These are phyloP conservation scores for Ageneiosus marmoratus DNA, from an alignment of 2,113 vertebrate genomes.

Conservation along the genomic window DNA sequence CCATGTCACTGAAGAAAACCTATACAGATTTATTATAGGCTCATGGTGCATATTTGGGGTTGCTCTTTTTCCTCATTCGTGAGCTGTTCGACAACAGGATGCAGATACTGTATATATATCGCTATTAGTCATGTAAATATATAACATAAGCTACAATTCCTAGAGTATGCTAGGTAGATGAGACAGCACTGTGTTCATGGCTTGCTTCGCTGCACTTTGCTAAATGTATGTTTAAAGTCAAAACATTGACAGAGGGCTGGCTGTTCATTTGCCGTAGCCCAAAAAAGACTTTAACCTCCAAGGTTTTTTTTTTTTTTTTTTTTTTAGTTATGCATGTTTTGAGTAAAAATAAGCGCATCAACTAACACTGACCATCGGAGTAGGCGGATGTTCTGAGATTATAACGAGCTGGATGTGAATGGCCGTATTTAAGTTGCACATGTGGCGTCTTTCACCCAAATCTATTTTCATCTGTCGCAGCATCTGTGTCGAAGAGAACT, in stretches of 20 bases:
- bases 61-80: slow-evolving; percentile 30
- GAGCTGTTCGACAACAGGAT: slow-evolving; percentile 32
- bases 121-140: slow-evolving; percentile 24
- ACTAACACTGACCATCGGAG: not conserved
- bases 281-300: not conserved
- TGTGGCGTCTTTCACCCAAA: slow-evolving; percentile 18
- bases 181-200: slow-evolving; percentile 1
- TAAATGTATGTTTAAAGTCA: slow-evolving; percentile 20
- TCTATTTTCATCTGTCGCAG: slow-evolving; percentile 45
- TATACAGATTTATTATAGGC: slow-evolving; percentile 34
- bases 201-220: slow-evolving; percentile 3
- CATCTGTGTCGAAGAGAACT: slow-evolving; percentile 32
- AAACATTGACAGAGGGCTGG: slow-evolving; percentile 27
- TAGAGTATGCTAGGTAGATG: slow-evolving; percentile 30
- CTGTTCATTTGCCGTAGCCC: not conserved
- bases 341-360: slow-evolving; percentile 13
- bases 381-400: slow-evolving; percentile 14
- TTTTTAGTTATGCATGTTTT: slow-evolving; percentile 11
- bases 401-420: slow-evolving; percentile 18
- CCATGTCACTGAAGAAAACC: slow-evolving; percentile 6
- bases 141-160: slow-evolving; percentile 30
- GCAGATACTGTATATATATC: slow-evolving; percentile 19
- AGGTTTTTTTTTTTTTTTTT: not conserved
- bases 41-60: slow-evolving; percentile 40
- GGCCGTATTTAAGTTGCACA: not conserved